A percentile compares a stretch with the other conserved stretches of the same genome.
phyloP scores from a whole-genome alignment of 2,113 vertebrate species.

The Lipotes vexillifer region DNA sequence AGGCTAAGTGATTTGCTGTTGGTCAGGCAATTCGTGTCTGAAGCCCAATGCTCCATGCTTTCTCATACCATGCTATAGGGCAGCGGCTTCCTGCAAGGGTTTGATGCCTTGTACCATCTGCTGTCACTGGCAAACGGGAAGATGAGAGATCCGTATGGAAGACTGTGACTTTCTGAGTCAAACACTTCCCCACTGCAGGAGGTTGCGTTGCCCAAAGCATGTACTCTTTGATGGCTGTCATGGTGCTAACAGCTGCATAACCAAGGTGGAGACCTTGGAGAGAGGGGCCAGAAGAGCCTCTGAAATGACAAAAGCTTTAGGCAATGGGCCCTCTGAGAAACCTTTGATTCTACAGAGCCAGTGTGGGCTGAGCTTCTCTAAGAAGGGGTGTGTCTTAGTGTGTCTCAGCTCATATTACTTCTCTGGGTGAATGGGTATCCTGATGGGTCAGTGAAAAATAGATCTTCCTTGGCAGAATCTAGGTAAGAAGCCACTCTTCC shows the following conservation, averaged over 20 bases:
- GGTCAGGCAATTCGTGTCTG: conserved; percentile 16
- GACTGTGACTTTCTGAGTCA: neutral
- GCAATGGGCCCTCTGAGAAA: neutral
- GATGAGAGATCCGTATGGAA: neutral
- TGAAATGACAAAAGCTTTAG: neutral
- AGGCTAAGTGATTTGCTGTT: conserved; percentile 7
- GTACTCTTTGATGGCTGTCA: neutral
- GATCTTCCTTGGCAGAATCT: neutral
- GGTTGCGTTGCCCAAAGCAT: neutral
- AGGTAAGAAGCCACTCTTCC: neutral
- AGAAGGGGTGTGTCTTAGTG: neutral
- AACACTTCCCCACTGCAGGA: neutral
- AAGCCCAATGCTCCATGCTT: neutral
- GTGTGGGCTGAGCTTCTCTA: neutral
- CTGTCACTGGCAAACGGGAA: neutral
- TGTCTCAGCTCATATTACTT: neutral
- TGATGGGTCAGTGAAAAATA: neutral
- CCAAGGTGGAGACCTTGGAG: neutral
- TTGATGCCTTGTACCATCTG: neutral
- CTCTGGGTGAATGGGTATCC: neutral
- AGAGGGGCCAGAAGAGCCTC: neutral
- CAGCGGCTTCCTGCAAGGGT: neutral
- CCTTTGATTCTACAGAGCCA: neutral
- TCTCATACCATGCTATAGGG: neutral
- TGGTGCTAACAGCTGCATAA: neutral